These are phyloP conservation scores for Rhinoptilus africanus DNA, from an alignment of 2,113 vertebrate species.

Conservation along the genomic window DNA sequence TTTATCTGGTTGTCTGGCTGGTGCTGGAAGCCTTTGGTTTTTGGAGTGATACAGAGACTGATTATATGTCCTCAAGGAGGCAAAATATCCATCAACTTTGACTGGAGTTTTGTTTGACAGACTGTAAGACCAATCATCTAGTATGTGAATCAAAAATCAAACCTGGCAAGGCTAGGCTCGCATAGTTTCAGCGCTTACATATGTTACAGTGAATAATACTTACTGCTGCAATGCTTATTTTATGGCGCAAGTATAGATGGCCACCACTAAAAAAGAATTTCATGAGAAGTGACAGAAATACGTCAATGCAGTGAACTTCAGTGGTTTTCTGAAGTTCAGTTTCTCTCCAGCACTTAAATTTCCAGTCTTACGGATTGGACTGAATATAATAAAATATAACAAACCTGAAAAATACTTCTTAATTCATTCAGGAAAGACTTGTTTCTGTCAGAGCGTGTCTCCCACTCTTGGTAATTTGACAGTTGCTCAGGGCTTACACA, in stretches of 20 bases:
- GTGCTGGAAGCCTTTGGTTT: background rate
- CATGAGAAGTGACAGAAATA: background rate
- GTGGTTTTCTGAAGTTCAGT: background rate
- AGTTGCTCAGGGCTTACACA: background rate
- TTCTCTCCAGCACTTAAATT: background rate
- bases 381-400: background rate
- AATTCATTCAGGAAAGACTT: background rate
- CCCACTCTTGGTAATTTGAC: background rate
- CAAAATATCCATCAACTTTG: background rate
- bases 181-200: accelerated
- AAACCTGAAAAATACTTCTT: background rate
- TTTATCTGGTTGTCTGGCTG: background rate
- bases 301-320: background rate
- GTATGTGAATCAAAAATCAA: background rate
- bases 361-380: background rate
- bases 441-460: background rate
- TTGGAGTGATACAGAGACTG: background rate
- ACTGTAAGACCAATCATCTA: background rate
- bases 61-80: background rate
- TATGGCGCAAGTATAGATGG: background rate
- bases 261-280: background rate
- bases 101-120: background rate
- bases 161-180: background rate
- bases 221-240: background rate
- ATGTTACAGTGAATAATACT: background rate